Conservation (phyloP, 2,113 vertebrate genomes). For the Sula dactylatra region DNA sequence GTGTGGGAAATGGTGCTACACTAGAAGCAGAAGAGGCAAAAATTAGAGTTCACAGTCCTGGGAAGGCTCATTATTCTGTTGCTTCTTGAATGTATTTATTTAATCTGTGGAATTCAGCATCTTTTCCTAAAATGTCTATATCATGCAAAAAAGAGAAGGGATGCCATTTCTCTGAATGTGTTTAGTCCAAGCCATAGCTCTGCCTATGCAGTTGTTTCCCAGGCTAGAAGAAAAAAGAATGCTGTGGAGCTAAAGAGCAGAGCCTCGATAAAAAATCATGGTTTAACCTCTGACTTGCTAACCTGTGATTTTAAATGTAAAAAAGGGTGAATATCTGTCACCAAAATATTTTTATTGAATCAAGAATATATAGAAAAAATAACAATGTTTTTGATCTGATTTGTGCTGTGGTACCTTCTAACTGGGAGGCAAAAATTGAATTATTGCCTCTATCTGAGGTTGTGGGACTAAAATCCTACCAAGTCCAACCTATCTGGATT, state of each 20-base stretch:
- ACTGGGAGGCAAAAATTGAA: not conserved
- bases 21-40: not conserved
- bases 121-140: not conserved
- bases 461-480: not conserved
- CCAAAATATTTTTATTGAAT: not conserved
- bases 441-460: not conserved
- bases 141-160: not conserved
- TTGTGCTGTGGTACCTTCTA: not conserved
- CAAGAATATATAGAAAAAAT: not conserved
- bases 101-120: not conserved
- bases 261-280: not conserved
- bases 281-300: not conserved
- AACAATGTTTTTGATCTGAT: not conserved
- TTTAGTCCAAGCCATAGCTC: not conserved
- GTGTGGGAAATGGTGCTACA: not conserved
- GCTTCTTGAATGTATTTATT: not conserved
- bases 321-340: not conserved
- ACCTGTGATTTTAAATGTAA: not conserved
- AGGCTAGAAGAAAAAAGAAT: not conserved
- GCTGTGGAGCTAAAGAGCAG: not conserved
- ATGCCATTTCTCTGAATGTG: not conserved
- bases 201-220: not conserved
- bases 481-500: not conserved
- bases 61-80: not conserved
- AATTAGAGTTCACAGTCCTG: not conserved